Percentiles rank a stretch among this genome's conserved stretches.
These are phyloP conservation scores for Mus minutoides DNA, from an alignment of 2,797 vertebrate species.

Conservation along the genomic window DNA sequence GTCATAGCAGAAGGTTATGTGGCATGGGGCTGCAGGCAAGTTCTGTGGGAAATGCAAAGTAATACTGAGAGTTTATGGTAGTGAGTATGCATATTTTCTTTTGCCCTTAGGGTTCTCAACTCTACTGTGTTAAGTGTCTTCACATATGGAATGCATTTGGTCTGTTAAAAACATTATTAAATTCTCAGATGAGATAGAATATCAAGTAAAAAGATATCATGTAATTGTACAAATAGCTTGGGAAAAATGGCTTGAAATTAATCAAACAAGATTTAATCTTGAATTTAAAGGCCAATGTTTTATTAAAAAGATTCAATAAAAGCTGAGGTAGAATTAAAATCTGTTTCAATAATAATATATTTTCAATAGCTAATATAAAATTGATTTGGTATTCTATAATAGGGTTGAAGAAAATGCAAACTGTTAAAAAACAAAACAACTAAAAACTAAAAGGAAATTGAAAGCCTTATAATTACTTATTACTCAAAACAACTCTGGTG, in stretches of 20 bases:
- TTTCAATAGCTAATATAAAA: conserved; percentile 65
- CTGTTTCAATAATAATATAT: conserved; percentile 69
- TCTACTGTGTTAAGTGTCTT: conserved; percentile 64
- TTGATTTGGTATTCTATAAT: conserved; percentile 67
- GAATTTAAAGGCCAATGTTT: conserved; percentile 71
- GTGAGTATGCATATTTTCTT: conserved; percentile 30
- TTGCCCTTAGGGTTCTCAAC: conserved; percentile 48
- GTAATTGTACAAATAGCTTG: conserved; percentile 65
- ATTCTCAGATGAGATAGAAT: conserved; percentile 64
- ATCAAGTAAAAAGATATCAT: conserved; percentile 64
- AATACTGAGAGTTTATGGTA: background rate
- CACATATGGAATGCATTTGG: conserved; percentile 59
- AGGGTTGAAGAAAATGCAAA: conserved; percentile 26
- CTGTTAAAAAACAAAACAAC: background rate
- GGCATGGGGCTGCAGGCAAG: background rate
- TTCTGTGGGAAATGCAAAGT: background rate
- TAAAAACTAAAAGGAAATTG: conserved; percentile 33
- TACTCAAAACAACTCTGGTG: background rate
- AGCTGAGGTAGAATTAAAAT: conserved; percentile 74
- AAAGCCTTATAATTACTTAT: background rate
- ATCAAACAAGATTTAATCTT: conserved; percentile 78
- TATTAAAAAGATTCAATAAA: conserved; percentile 80
- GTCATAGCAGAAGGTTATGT: background rate
- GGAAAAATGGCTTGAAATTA: conserved; percentile 69
- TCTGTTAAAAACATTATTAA: conserved; percentile 75